These are phyloP conservation scores for Calycopis cecrops DNA, from an alignment of 1,140 invertebrate species.

Conservation along the genomic window DNA sequence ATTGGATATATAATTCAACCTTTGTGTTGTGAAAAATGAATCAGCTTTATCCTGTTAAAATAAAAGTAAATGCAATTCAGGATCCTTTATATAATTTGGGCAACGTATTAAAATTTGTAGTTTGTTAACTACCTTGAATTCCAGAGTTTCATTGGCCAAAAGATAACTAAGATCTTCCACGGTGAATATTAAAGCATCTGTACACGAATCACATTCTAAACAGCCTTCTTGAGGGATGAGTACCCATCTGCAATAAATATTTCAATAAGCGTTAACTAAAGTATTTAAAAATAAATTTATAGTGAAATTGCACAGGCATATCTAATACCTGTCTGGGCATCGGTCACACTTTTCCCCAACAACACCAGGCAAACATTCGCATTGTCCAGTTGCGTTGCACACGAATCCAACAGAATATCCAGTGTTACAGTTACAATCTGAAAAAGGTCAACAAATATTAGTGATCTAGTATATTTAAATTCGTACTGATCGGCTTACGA, in stretches of 20 bases:
- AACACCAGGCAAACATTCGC: constrained; percentile 95
- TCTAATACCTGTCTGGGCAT: constrained; percentile 87
- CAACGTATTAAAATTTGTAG: background rate
- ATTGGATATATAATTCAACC: constrained; percentile 59
- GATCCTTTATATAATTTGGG: no score
- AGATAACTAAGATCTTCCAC: constrained; percentile 81
- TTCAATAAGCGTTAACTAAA: background rate
- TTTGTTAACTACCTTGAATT: constrained; percentile 50
- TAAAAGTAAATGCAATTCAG: background rate
- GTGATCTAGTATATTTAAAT: background rate
- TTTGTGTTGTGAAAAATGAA: constrained; percentile 65
- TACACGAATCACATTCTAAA: constrained; percentile 91
- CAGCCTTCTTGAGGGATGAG: constrained; percentile 83
- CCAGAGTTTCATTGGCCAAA: constrained; percentile 51
- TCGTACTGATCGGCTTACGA: constrained; percentile 6
- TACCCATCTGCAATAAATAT: constrained; percentile 70
- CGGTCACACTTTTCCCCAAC: constrained; percentile 96
- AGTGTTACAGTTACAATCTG: constrained; percentile 90
- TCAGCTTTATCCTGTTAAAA: constrained; percentile 58
- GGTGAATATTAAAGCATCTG: constrained; percentile 89
- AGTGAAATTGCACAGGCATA: background rate
- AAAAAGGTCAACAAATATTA: constrained; percentile 14
- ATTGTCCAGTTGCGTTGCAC: constrained; percentile 94
- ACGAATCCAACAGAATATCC: constrained; percentile 92
- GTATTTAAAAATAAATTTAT: background rate